Base-by-base conservation (phyloP, 2,888 invertebrate species). In the Eristalis pertinax region DNA sequence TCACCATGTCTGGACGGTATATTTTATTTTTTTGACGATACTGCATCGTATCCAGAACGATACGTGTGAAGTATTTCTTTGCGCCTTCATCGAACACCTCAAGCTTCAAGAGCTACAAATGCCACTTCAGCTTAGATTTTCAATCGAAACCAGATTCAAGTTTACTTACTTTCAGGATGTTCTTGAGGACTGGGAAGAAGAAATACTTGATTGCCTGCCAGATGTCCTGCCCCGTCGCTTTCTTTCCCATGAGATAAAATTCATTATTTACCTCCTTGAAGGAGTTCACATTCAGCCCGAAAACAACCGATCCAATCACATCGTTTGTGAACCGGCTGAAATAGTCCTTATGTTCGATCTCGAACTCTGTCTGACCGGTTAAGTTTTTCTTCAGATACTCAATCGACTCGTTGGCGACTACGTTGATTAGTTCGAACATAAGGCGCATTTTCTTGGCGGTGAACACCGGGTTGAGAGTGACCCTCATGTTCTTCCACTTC, bases 1-100 rank as follows among this genome's bases (percentile, higher is more conserved):
- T 93, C 10, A 95, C 94, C 94, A 95, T 94, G 89, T 95, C 95
- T 4, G 93, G 94, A 7, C 95, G 92, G 5, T 93, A 64, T n/a
- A 95, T 94, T 11, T 93, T 91, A 8, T 93, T 90, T 24, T 91
- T 89, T 73, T 93, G 91, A 0, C 95, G 92, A 24, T 94, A 90
- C 26, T 90, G 90, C 91, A 94, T 94, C 0, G 93, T 92, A 19
- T 90, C 90, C 0, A 92, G 78, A 0, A 94, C 93, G 2, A 94
- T 75, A 5, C 89, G 87, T 56, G 89, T 91, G 78, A 94, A 94
- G 89, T 94, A 94, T 0, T 91, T 72, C 0, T 89, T 89, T 0
- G 90, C 89, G 1, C 91, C 81, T 3, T 89, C 86, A n/a, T 92
- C 89, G 72, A 94, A 91, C 0, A 94, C 19, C 8, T 90, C 90